Percentiles rank a stretch among this genome's conserved stretches.
phyloP scores from a whole-genome alignment of 2,113 vertebrate species.

The Indri indri region DNA sequence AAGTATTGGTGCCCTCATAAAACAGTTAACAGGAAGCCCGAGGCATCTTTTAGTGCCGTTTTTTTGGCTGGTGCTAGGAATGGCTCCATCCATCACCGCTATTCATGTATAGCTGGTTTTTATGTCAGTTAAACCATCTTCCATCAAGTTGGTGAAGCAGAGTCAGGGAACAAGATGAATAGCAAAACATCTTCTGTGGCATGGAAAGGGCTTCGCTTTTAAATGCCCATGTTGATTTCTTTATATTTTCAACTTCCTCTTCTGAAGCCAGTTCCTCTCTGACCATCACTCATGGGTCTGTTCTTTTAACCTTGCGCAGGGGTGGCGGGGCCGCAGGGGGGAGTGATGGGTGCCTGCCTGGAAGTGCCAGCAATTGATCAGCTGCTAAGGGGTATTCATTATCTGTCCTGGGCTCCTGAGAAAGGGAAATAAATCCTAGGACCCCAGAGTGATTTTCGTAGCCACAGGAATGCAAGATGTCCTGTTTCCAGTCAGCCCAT shows the following conservation, averaged over 20 bases:
- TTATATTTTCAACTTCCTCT: conserved; percentile 59
- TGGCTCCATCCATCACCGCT: conserved; percentile 24
- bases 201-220: conserved; percentile 37
- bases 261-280: neutral
- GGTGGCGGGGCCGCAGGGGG: fast-evolving
- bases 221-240: conserved; percentile 19
- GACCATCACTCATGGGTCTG: conserved; percentile 23
- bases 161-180: conserved; percentile 63
- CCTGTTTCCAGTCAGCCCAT: neutral
- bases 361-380: conserved; percentile 46
- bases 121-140: conserved; percentile 67
- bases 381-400: neutral
- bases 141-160: conserved; percentile 65
- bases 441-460: neutral
- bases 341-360: neutral
- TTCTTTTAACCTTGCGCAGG: neutral
- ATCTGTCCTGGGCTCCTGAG: neutral
- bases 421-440: conserved; percentile 14
- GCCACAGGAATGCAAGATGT: neutral
- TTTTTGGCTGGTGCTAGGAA: conserved; percentile 53
- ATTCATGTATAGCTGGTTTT: conserved; percentile 52
- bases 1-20: neutral
- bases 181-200: neutral
- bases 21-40: conserved; percentile 38
- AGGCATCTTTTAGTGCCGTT: conserved; percentile 41